Base-by-base conservation (phyloP, 2,797 vertebrate genomes). In the Cynopterus sphinx region DNA sequence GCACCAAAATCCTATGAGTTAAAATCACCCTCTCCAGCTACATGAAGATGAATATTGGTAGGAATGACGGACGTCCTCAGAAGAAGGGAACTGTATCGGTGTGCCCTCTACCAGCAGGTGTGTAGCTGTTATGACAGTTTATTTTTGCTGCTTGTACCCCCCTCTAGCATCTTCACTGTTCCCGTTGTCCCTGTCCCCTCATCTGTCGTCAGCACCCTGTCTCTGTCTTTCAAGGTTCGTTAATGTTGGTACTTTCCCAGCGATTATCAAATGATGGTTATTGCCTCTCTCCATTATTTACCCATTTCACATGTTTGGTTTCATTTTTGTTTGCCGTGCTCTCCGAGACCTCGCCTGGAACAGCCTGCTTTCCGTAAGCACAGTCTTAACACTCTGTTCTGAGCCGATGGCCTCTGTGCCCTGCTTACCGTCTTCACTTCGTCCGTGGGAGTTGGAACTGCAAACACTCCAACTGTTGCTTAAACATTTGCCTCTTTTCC, bases 401-500 rank as follows among this genome's bases (percentile, higher is more conserved):
- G 24, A 90, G 82, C 93, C 81, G 49, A 11, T 6, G 74, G 90
- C 90, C 87, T 63, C 87, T 59, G 83, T 65, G 6, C 0, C 82
- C 71, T 65, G 68, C 73, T 82, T 49, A 46, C 39, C 61, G 22
- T 63, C 73, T 89, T 79, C 36, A 43, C 89, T 78, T 91, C 90
- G 68, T 83, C 78, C 73, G 75, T 55, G 71, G 81, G 75, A 75
- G 51, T 31, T 73, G 49, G 88, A 75, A 81, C 55, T 61, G 65
- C 92, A 91, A 86, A 90, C 74, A 61, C 73, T 84, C 74, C 82
- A 90, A 77, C 41, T 91, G 90, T 51, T 92, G 83, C 73, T 91
- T 91, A 93, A 93, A 57, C 57, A 92, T 93, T 83, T 79, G 74
- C 21, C 33, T 73, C 49, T 73, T 73, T 91, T 41, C 39, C 33